These are phyloP conservation scores for Acrobasis consociella DNA, from an alignment of 2,888 invertebrate genomes.

Conservation along the genomic window DNA sequence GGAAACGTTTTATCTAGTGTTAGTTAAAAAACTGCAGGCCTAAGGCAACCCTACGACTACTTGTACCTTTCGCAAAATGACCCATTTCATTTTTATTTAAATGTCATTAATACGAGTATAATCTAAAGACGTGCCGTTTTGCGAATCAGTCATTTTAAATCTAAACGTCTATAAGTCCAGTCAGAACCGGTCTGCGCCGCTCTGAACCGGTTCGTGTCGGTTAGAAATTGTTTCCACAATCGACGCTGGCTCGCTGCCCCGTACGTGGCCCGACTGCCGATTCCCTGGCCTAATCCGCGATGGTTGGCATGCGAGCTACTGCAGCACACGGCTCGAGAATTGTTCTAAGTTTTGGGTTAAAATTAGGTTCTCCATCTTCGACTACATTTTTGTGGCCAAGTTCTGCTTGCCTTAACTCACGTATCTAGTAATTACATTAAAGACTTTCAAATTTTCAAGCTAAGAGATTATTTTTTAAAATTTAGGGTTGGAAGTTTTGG, in stretches of 20 bases:
- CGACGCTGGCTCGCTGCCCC: constrained; percentile 43
- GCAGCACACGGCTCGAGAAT: neutral
- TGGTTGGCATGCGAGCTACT: constrained; percentile 12
- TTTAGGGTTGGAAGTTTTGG: too few relatives aligned
- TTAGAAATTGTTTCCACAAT: constrained; percentile 46
- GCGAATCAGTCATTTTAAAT: neutral
- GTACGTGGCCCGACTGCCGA: constrained; percentile 45
- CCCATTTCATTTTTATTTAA: too few relatives aligned
- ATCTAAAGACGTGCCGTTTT: too few relatives aligned
- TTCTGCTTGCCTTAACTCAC: neutral
- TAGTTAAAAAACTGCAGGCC: too few relatives aligned
- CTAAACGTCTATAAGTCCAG: constrained; percentile 3
- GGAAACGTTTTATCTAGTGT: too few relatives aligned
- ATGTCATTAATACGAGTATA: too few relatives aligned
- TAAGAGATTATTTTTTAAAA: too few relatives aligned
- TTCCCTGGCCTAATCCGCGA: constrained; percentile 22
- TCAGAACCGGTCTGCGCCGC: constrained; percentile 9
- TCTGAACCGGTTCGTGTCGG: constrained; percentile 24
- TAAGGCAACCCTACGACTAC: too few relatives aligned
- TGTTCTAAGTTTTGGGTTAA: neutral
- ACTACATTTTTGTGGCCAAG: neutral
- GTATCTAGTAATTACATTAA: neutral
- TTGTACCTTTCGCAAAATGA: too few relatives aligned
- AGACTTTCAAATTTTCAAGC: too few relatives aligned
- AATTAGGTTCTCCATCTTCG: neutral